These are phyloP conservation scores for Leuctra nigra DNA, from an alignment of 2,888 invertebrate species.

Conservation along the genomic window DNA sequence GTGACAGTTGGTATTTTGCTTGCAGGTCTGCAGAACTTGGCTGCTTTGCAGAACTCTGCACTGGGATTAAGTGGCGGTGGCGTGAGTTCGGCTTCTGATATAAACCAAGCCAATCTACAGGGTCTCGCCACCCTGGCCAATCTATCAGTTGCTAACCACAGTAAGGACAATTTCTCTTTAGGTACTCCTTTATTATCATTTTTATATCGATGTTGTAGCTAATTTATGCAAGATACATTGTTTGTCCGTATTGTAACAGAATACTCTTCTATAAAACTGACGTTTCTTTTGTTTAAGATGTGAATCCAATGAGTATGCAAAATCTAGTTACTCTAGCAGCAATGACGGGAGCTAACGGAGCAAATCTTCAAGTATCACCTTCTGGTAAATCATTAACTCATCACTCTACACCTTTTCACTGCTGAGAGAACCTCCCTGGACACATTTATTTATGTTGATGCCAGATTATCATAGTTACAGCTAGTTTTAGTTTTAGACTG, in stretches of 20 bases:
- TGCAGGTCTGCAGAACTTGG: slow-evolving; percentile 37
- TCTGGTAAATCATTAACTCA: slow-evolving; percentile 48
- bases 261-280: no score
- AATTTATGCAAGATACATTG: no score
- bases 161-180: slow-evolving; percentile 32
- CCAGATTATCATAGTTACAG: no score
- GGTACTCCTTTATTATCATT: no score
- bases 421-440: no score
- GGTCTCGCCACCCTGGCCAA: slow-evolving; percentile 58
- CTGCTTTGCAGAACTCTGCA: slow-evolving; percentile 35
- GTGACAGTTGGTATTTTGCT: neutral
- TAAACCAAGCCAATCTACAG: slow-evolving; percentile 49
- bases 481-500: no score
- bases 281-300: slow-evolving; percentile 31
- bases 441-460: no score
- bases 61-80: slow-evolving; percentile 35
- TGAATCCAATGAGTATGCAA: slow-evolving; percentile 60
- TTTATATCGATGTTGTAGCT: slow-evolving; percentile 20
- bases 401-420: no score
- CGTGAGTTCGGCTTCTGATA: slow-evolving; percentile 38
- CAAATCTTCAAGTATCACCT: slow-evolving; percentile 48
- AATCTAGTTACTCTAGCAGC: slow-evolving; percentile 85
- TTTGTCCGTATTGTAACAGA: no score
- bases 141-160: slow-evolving; percentile 41
- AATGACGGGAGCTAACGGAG: slow-evolving; percentile 52